phyloP scores from a whole-genome alignment of 2,113 vertebrate genomes.

The Calyptomena viridis region DNA sequence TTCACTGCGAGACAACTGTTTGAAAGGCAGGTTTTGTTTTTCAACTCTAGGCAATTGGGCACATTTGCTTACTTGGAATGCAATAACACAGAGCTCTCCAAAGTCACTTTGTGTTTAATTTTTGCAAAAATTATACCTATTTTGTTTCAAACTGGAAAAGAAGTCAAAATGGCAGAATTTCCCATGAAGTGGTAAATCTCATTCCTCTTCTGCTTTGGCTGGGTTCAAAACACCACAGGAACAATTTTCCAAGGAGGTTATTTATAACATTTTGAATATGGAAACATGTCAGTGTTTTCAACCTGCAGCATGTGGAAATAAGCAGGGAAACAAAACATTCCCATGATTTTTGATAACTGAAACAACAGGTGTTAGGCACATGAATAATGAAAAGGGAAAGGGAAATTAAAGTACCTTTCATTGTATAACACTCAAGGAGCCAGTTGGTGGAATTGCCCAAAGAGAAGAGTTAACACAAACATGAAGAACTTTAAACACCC shows the following conservation, averaged over 20 bases:
- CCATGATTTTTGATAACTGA: neutral
- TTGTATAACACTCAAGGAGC: neutral
- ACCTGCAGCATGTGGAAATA: neutral
- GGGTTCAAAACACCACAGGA: neutral
- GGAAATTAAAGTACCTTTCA: neutral
- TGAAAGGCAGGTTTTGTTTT: conserved; percentile 13
- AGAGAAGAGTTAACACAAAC: neutral
- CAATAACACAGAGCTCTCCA: neutral
- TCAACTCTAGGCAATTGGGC: neutral
- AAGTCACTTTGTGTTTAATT: neutral
- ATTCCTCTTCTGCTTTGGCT: neutral
- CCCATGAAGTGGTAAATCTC: neutral
- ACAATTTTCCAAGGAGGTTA: neutral
- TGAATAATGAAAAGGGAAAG: neutral
- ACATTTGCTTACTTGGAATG: neutral
- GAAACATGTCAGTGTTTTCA: conserved; percentile 6
- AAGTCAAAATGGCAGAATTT: neutral
- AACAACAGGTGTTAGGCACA: neutral
- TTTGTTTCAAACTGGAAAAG: neutral
- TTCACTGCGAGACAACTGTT: neutral
- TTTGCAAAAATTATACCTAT: neutral
- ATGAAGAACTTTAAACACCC: neutral
- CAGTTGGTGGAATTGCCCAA: neutral
- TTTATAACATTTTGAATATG: neutral
- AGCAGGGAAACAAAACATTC: neutral